Evolutionary conservation across 1,140 invertebrate species (phyloP).

Genomic region (Ceratitis capitata): DNA sequence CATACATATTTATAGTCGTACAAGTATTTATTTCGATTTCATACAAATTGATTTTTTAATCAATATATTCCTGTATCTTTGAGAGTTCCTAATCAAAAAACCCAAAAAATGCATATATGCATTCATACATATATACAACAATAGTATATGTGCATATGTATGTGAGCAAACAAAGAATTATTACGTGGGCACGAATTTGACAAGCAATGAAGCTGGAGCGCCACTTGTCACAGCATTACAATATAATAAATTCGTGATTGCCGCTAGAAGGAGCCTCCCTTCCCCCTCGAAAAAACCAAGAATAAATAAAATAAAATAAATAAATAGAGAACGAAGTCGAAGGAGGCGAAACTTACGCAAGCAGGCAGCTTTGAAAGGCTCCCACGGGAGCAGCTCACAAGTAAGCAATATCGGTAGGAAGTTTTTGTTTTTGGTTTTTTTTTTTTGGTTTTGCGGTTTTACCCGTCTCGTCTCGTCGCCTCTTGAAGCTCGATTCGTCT

Average conservation of each 20-base stretch:
- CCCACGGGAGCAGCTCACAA: constrained; percentile 51
- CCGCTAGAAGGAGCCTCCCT: constrained; percentile 52
- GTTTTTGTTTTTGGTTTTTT: too few relatives aligned
- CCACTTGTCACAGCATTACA: constrained; percentile 64
- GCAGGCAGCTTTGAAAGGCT: constrained; percentile 57
- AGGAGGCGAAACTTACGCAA: constrained; percentile 49
- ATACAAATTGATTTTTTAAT: too few relatives aligned
- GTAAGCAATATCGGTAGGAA: not conserved
- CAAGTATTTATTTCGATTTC: too few relatives aligned
- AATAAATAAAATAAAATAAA: too few relatives aligned
- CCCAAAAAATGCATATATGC: not conserved
- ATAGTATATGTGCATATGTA: not conserved
- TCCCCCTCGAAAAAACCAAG: too few relatives aligned
- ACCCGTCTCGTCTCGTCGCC: not conserved
- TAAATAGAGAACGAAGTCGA: not conserved
- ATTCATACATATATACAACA: not conserved
- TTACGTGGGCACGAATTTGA: constrained; percentile 37
- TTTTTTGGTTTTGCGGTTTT: too few relatives aligned
- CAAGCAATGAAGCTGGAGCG: constrained; percentile 47
- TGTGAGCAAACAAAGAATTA: not conserved
- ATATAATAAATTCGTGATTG: constrained; percentile 65
- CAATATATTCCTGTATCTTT: too few relatives aligned
- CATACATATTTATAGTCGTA: too few relatives aligned
- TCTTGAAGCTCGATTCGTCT: not conserved
- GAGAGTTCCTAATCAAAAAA: too few relatives aligned